Evolutionary conservation across 2,113 vertebrate species (phyloP).

Genomic region (Psettodes erumei): DNA sequence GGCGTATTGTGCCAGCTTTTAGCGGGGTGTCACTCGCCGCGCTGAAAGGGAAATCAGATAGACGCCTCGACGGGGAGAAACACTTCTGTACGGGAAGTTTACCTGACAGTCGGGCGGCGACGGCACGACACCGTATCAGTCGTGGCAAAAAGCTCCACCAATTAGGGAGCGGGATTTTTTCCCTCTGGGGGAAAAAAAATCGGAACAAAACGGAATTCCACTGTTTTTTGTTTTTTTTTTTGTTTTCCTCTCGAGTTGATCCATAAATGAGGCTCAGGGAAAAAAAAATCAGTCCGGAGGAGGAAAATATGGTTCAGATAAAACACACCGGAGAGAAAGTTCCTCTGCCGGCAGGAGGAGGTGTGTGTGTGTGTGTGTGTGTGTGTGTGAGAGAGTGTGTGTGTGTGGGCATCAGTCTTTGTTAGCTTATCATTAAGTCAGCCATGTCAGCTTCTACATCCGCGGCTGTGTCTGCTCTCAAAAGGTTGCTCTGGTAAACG

Average conservation of each 20-base stretch:
- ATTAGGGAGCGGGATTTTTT: constrained; percentile 73
- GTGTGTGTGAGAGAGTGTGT: too few relatives aligned
- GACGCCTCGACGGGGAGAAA: constrained; percentile 71
- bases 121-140: constrained; percentile 61
- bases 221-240: constrained; percentile 26
- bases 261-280: constrained; percentile 40
- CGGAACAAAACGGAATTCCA: constrained; percentile 64
- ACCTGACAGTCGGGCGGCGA: constrained; percentile 78
- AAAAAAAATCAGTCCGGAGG: constrained; percentile 44
- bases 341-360: too few relatives aligned
- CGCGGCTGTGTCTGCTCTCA: constrained; percentile 58
- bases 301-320: constrained; percentile 36
- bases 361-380: too few relatives aligned
- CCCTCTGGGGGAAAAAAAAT: constrained; percentile 44
- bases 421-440: constrained; percentile 60
- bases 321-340: too few relatives aligned
- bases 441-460: constrained; percentile 62
- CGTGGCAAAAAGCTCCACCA: constrained; percentile 70
- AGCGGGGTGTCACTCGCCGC: constrained; percentile 74
- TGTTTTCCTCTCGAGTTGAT: constrained; percentile 29
- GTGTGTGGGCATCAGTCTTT: constrained; percentile 53
- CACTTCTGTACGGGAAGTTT: constrained; percentile 61
- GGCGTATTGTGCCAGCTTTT: constrained; percentile 77
- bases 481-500: constrained; percentile 53
- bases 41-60: constrained; percentile 77